Conservation (phyloP, 2,888 invertebrate species). For the Ptilodon capucinus region DNA sequence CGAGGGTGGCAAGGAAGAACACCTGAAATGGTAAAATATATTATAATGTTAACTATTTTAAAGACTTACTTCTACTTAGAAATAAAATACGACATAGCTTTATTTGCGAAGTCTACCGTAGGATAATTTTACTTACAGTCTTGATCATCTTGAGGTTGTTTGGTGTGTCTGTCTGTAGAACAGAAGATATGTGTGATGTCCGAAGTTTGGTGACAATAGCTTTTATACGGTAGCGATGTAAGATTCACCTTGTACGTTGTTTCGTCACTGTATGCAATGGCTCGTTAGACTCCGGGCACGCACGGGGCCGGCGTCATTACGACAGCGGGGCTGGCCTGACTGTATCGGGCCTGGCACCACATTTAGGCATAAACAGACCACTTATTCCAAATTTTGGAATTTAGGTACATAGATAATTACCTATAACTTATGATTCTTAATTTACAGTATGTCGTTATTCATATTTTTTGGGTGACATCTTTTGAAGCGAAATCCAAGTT, state of each 20-base stretch:
- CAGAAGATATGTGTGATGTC: conserved; percentile 67
- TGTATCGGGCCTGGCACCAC: conserved; percentile 41
- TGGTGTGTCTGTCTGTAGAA: conserved; percentile 51
- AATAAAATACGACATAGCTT: too few relatives aligned
- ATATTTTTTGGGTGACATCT: too few relatives aligned
- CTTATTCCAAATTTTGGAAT: conserved; percentile 6
- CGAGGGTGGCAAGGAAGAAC: conserved; percentile 58
- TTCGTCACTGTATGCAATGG: conserved; percentile 65
- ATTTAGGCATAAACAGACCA: conserved; percentile 30
- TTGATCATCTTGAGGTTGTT: conserved; percentile 64
- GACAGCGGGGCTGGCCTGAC: conserved; percentile 51
- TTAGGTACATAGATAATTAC: too few relatives aligned
- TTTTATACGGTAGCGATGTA: conserved; percentile 69
- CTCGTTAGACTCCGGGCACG: conserved; percentile 67
- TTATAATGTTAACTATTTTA: background rate
- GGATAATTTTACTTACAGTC: conserved; percentile 51
- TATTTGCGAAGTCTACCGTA: background rate
- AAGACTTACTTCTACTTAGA: background rate
- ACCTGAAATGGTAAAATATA: conserved; percentile 47
- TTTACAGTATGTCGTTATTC: too few relatives aligned
- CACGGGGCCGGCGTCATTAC: conserved; percentile 66
- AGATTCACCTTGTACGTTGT: conserved; percentile 77
- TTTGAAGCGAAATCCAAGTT: too few relatives aligned
- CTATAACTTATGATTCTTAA: too few relatives aligned
- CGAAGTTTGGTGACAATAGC: conserved; percentile 61